Conservation (phyloP, 2,888 invertebrate genomes). For the Xestobium rufovillosum region DNA sequence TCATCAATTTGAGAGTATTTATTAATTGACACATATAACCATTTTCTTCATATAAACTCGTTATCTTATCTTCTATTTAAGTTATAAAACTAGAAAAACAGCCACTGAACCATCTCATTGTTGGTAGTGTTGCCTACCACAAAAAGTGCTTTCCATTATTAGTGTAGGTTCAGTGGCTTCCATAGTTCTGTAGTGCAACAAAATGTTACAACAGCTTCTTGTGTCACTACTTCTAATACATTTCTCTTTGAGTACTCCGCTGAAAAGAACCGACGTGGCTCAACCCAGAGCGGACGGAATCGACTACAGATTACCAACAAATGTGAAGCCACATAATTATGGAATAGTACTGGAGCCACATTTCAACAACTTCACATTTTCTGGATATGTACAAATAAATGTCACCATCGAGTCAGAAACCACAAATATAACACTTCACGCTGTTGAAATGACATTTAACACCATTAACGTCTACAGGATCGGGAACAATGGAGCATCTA, state of each 20-base stretch:
- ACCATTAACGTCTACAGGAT: neutral
- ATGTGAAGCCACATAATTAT: neutral
- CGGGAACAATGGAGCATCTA: neutral
- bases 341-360: neutral
- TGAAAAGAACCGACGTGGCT: constrained; percentile 2
- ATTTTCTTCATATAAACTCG: too few species aligned
- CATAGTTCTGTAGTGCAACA: neutral
- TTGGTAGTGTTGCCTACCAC: too few species aligned
- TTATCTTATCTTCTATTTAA: neutral
- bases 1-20: too few species aligned
- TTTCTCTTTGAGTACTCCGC: constrained; percentile 1
- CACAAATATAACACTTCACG: neutral
- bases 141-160: too few species aligned
- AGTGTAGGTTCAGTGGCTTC: too few species aligned
- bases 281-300: constrained; percentile 9
- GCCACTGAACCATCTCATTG: too few species aligned
- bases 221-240: constrained; percentile 1
- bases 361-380: neutral
- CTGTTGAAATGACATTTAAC: neutral
- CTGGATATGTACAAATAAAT: neutral
- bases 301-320: neutral
- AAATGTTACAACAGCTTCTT: neutral
- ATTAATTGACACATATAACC: too few species aligned
- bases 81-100: neutral
- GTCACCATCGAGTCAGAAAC: neutral